Evolutionary conservation across 1,140 invertebrate species (phyloP), one percentile per base, ranked within the genome.

Genomic region (Aphidius gifuensis): DNA sequence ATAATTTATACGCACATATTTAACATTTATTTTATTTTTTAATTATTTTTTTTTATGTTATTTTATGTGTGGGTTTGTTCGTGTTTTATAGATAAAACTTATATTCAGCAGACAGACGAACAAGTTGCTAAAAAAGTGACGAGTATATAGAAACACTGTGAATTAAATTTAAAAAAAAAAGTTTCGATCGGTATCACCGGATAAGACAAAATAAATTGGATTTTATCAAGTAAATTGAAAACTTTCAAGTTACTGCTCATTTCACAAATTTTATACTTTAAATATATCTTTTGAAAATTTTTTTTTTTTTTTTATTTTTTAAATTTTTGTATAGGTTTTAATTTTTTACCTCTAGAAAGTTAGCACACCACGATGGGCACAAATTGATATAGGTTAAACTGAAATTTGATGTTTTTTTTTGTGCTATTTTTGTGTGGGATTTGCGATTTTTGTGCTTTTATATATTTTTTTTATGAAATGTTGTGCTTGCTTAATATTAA

Each of bases 101-200:
- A 45, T 9, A 11, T 16, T 16, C 16, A 54, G 38, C 11, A 11
- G n/a, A 45, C 23, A 55, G 32, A 54, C 11, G 43, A 9, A 45
- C 40, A 59, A 46, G 50, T 7, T 38, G 46, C 21, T 9, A 42
- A 44, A 8, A 43, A 47, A 39, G 8, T 9, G 6, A 49, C 16
- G 11, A 5, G n/a, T 48, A 44, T 44, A 43, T 9, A 56, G 21
- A 43, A n/a, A 44, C 5, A 57, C 46, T 42, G 50, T 32, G 23
- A 32, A 32, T 32, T 4, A 64, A 68, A 57, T 53, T 67, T 60
- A 64, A 62, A 57, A 64, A 62, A 64, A 66, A 64, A 55, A 58
- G 61, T 64, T 47, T 43, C 60, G 69, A 70, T 70, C 61, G 42
- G 57, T 68, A 70, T 70, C 69, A 61, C 39, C 23, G 23, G 23